Evolutionary conservation across 2,797 vertebrate species (phyloP), one percentile per base, ranked within the genome.

Genomic region (Lateolabrax maculatus): DNA sequence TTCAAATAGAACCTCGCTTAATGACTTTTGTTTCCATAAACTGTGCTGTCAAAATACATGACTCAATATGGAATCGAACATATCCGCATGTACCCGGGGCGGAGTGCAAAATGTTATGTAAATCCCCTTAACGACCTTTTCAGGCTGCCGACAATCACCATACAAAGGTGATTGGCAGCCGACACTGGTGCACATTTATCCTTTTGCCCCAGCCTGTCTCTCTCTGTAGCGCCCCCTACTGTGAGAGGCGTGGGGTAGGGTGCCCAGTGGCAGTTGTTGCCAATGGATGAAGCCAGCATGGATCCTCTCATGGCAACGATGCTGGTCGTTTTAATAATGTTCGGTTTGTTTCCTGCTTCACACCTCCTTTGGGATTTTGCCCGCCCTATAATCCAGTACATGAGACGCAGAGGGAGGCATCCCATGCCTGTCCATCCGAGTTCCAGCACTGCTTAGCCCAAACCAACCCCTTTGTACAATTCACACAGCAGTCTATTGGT

Each of bases 141-240:
- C 93, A 95, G 87, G 77, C 87, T 70, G 65, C 86, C 71, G 64
- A 94, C 93, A 95, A 94, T 93, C 90, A 71, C 80, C 81, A 91
- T 90, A 95, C 93, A 95, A 95, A 95, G 89, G 92, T 95, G 95
- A 95, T 93, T 96, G 95, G 95, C 95, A 95, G 94, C 86, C 93
- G 88, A 95, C 93, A 94, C 93, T 89, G 87, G 91, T 88, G 85
- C 88, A 89, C 93, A 94, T 95, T 95, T 95, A 94, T 95, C 91
- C 92, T 94, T 89, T 93, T 91, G 87, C 88, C 91, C 93, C 80
- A 6, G 85, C 85, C 85, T 80, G 90, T 92, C 93, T 91, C 89
- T 87, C 90, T 94, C 93, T 92, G 90, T 91, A 91, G 93, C 94
- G 95, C 95, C 95, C 94, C 95, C 95, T 96, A 93, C 95, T 96